Percentiles rank a stretch among this genome's conserved stretches.
Conservation (phyloP, 1,140 invertebrate species). For the Tachypleus tridentatus region DNA sequence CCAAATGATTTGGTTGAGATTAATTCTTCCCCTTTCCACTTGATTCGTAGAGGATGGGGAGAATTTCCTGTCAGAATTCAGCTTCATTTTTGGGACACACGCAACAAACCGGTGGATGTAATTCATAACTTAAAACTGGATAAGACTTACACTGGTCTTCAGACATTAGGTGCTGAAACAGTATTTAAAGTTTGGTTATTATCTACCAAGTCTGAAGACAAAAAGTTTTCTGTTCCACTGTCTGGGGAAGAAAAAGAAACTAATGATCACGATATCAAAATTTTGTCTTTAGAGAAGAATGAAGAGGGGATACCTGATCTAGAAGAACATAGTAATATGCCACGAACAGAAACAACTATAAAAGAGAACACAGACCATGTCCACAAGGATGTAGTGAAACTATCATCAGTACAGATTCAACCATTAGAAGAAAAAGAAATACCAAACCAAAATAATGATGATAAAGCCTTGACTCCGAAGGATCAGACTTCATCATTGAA, state of each 20-base stretch:
- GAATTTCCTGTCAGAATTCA: conserved; percentile 74
- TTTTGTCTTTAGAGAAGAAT: conserved; percentile 24
- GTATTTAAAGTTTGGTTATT: conserved; percentile 52
- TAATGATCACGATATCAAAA: conserved; percentile 10
- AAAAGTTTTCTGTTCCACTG: conserved; percentile 25
- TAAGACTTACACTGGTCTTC: conserved; percentile 67
- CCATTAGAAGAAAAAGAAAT: too few species aligned
- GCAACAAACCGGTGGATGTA: conserved; percentile 65
- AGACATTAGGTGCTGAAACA: conserved; percentile 68
- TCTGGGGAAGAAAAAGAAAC: conserved; percentile 30
- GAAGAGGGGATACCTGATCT: conserved; percentile 13
- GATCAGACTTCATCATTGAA: too few species aligned
- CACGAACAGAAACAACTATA: conserved; percentile 7
- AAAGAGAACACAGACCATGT: not conserved
- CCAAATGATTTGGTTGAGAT: conserved; percentile 77
- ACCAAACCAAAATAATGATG: too few species aligned
- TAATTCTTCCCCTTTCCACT: conserved; percentile 62
- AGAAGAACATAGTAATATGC: not conserved
- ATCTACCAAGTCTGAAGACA: conserved; percentile 26
- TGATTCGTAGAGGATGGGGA: conserved; percentile 74
- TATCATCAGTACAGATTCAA: too few species aligned
- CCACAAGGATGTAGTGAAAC: too few species aligned
- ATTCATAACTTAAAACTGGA: conserved; percentile 72
- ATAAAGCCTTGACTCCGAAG: too few species aligned
- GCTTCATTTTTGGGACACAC: conserved; percentile 56